Evolutionary conservation across 2,113 vertebrate species (phyloP).

Genomic region (Corapipo altera): DNA sequence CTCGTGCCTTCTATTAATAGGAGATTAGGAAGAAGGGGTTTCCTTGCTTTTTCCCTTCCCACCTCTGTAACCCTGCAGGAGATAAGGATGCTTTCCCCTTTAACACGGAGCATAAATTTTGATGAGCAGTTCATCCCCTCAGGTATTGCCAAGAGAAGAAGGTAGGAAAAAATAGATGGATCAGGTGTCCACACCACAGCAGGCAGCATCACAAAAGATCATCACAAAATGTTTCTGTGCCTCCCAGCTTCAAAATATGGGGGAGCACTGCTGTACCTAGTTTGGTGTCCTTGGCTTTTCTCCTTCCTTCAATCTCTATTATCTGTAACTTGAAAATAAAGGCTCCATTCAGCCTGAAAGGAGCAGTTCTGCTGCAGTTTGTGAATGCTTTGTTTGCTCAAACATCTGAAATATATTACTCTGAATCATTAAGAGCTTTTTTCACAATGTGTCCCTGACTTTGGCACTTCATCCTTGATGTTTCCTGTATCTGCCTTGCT

Average conservation of each 20-base stretch:
- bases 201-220: background rate
- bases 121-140: background rate
- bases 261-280: background rate
- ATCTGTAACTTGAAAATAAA: background rate
- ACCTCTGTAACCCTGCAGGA: background rate
- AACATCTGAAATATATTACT: constrained; percentile 11
- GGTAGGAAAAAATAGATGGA: background rate
- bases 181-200: background rate
- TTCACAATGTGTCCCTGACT: constrained; percentile 18
- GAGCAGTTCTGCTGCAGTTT: background rate
- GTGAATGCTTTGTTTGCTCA: constrained; percentile 41
- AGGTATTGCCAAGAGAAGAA: background rate
- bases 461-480: constrained; percentile 17
- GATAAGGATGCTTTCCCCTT: background rate
- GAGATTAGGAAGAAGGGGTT: background rate
- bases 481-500: background rate
- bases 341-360: background rate
- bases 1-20: background rate
- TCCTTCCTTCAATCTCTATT: background rate
- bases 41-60: background rate
- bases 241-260: background rate
- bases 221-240: background rate
- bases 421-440: constrained; percentile 24
- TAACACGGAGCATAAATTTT: background rate
- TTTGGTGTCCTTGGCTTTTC: background rate